Conservation (phyloP, 1,140 invertebrate genomes). For the Drosophila virilis region DNA sequence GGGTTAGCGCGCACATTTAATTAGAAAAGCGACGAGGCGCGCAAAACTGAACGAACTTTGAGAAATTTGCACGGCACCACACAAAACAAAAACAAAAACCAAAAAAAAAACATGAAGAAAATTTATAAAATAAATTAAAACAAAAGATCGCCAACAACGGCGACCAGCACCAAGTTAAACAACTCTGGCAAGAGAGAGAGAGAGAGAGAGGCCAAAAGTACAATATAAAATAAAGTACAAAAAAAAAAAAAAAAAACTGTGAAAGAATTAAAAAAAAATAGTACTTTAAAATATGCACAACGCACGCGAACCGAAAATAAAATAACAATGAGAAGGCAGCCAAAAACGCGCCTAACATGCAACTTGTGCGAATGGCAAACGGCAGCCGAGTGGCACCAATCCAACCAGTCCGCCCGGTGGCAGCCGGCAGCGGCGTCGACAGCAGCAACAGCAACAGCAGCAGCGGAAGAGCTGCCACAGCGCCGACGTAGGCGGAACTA, state of each 20-base stretch:
- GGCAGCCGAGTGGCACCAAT: constrained; percentile 43
- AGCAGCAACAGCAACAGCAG: constrained; percentile 17
- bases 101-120: not conserved
- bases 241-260: not conserved
- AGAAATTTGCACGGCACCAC: constrained; percentile 31
- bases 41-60: constrained; percentile 13
- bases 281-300: constrained; percentile 59
- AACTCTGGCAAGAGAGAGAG: not conserved
- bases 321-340: constrained; percentile 18
- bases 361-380: constrained; percentile 76
- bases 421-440: constrained; percentile 14
- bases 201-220: constrained; percentile 6
- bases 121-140: not conserved
- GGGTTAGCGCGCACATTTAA: constrained; percentile 56
- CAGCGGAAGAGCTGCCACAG: constrained; percentile 5
- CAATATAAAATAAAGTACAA: constrained; percentile 1
- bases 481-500: constrained; percentile 44
- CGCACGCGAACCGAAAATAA: constrained; percentile 58
- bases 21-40: constrained; percentile 19
- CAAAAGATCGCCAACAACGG: constrained; percentile 11
- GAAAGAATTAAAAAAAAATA: not conserved
- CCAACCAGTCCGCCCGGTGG: constrained; percentile 14
- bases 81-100: constrained; percentile 9
- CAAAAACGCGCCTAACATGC: constrained; percentile 50
- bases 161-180: too few species aligned